Conservation (phyloP, 2,797 vertebrate species). For the Esox masquinongy region DNA sequence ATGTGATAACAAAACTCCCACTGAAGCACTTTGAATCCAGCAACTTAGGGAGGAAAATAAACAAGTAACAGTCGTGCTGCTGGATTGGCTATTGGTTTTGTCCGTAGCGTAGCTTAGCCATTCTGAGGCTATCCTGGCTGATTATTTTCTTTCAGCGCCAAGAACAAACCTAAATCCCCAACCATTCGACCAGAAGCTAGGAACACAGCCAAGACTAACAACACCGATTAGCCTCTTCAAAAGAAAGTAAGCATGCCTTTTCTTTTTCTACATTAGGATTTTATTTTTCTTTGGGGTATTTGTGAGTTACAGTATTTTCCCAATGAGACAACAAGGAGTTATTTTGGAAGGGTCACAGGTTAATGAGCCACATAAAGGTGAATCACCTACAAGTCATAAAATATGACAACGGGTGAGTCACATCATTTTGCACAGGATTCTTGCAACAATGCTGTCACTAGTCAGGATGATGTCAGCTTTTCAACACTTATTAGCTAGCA, state of each 20-base stretch:
- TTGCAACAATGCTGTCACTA: neutral
- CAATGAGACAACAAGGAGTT: too few relatives aligned
- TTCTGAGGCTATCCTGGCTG: neutral
- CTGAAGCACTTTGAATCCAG: neutral
- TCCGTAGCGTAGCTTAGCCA: neutral
- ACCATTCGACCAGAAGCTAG: neutral
- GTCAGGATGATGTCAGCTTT: neutral
- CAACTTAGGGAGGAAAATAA: neutral
- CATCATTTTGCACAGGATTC: neutral
- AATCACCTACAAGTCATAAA: neutral
- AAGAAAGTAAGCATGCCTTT: neutral
- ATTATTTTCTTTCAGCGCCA: neutral
- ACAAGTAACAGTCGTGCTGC: neutral
- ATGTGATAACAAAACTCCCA: neutral
- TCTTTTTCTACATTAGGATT: neutral
- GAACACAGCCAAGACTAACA: neutral
- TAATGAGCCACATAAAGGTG: neutral
- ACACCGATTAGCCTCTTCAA: neutral
- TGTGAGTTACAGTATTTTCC: too few relatives aligned
- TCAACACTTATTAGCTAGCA: too few relatives aligned
- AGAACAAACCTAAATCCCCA: neutral
- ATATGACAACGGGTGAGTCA: slow-evolving; percentile 2
- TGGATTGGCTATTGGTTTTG: neutral
- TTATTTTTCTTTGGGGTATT: neutral
- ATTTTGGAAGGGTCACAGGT: too few relatives aligned